Conservation (phyloP, 2,888 invertebrate species). For the Drosophila fungiperda region DNA sequence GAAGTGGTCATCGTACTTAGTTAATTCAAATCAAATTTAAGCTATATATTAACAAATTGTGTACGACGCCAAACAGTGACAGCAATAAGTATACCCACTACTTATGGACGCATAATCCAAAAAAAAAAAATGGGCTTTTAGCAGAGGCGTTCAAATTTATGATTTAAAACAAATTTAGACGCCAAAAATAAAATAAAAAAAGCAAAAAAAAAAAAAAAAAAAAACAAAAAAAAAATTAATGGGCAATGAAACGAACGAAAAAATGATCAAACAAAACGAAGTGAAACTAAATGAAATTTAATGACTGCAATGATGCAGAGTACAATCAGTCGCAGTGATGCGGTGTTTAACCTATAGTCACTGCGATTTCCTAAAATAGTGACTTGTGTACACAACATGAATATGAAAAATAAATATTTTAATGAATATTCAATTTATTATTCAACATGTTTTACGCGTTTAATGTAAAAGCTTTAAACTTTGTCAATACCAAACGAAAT, state of each 20-base stretch:
- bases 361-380: background rate
- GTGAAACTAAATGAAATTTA: slow-evolving; percentile 31
- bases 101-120: slow-evolving; percentile 17
- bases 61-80: slow-evolving; percentile 51
- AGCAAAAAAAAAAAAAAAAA: background rate
- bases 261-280: background rate
- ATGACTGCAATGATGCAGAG: slow-evolving; percentile 1
- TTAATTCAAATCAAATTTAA: slow-evolving; percentile 58
- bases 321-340: slow-evolving; percentile 22
- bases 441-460: background rate
- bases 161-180: slow-evolving; percentile 23
- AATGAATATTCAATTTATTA: background rate
- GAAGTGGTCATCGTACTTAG: slow-evolving; percentile 31
- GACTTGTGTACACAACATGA: background rate
- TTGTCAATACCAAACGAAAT: background rate
- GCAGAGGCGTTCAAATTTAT: slow-evolving; percentile 61
- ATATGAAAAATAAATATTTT: background rate
- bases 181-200: background rate
- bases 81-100: slow-evolving; percentile 38
- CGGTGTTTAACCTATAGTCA: slow-evolving; percentile 12
- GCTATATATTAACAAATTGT: slow-evolving; percentile 62
- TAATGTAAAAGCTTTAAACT: too few relatives aligned
- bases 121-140: slow-evolving; percentile 20
- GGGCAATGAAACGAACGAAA: background rate
- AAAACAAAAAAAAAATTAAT: background rate